Base-by-base conservation (phyloP, 2,113 vertebrate species). In the Macrotis lagotis region DNA sequence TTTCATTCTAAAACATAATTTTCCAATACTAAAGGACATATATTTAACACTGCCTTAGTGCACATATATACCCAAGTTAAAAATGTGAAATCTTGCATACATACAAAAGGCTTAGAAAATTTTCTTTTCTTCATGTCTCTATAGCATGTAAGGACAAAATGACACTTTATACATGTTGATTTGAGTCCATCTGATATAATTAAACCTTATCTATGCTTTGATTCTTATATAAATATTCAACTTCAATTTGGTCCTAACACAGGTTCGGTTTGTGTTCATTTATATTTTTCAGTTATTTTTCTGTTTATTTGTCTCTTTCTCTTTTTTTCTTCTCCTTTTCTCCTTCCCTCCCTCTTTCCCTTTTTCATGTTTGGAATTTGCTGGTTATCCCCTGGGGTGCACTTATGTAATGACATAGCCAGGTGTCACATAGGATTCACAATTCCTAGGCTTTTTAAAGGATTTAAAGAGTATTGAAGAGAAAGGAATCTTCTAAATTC, bases 11-110 rank as follows among this genome's bases (percentile, higher is more conserved):
- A 8, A 66, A 53, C 90, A n/a, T 52, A 94, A 44, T 51, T 96
- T 93, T 53, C 2, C 26, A 51, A 74, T 94, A 96, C 88, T 0
- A 97, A 97, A 90, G 31, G 7, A 95, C 10, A 44, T 49, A 50
- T 16, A 93, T 91, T 44, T 93, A 97, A 89, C 10, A 92, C 89
- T 94, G 11, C 19, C 51, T 95, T 97, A 88, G 94, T 94, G 93
- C 0, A 0, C 3, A 8, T 88, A 53, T 50, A 92, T 31, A n/a
- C 0, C 24, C 8, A 96, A 95, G 94, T 95, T 92, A 95, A 96
- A 96, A 93, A 90, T 50, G 44, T 16, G 92, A 95, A 88, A 92
- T 89, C 51, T 83, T n/a, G 50, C 26, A 25, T 49, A 51, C 31
- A 90, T 51, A 88, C n/a, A 94, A 90, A 92, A 93, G 52, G 8